phyloP scores from a whole-genome alignment of 2,888 invertebrate genomes.

The Coleophora flavipennella region DNA sequence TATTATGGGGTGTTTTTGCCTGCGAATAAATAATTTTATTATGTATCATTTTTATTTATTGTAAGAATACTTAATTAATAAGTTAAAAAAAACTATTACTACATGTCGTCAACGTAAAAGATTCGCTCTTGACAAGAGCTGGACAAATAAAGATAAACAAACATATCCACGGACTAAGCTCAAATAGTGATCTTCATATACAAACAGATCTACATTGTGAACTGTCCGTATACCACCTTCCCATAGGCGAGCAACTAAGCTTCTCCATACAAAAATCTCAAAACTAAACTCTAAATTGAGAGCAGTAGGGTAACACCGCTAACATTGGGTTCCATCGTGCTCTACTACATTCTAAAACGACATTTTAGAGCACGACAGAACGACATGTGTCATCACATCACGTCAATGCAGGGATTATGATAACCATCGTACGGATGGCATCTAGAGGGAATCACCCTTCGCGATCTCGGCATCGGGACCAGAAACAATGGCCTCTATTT shows the following conservation, averaged over 20 bases:
- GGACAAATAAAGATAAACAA: slow-evolving; percentile 42
- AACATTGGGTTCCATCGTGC: slow-evolving; percentile 15
- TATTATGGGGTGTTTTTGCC: too few relatives aligned
- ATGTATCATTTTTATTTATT: too few relatives aligned
- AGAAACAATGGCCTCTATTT: slow-evolving; percentile 30
- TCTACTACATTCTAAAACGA: slow-evolving; percentile 41
- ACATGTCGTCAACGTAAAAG: slow-evolving; percentile 28
- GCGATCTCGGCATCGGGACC: slow-evolving; percentile 46
- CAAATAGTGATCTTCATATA: slow-evolving; percentile 50
- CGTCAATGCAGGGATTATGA: slow-evolving; percentile 72
- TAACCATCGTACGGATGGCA: slow-evolving; percentile 70
- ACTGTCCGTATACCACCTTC: slow-evolving; percentile 48
- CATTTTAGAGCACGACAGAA: slow-evolving; percentile 62
- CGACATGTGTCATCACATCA: slow-evolving; percentile 74
- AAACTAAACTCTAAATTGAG: slow-evolving; percentile 25
- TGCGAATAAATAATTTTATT: too few relatives aligned
- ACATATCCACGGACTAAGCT: slow-evolving; percentile 32
- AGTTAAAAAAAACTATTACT: slow-evolving; percentile 23
- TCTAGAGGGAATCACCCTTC: slow-evolving; percentile 69
- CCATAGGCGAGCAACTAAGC: slow-evolving; percentile 34
- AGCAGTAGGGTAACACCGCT: slow-evolving; percentile 24
- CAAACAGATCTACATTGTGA: slow-evolving; percentile 60
- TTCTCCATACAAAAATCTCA: slow-evolving; percentile 10
- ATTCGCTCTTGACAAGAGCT: slow-evolving; percentile 40
- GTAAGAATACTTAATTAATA: slow-evolving; percentile 9